phyloP scores from a whole-genome alignment of 1,140 invertebrate genomes.

The Ditylenchus dipsaci region DNA sequence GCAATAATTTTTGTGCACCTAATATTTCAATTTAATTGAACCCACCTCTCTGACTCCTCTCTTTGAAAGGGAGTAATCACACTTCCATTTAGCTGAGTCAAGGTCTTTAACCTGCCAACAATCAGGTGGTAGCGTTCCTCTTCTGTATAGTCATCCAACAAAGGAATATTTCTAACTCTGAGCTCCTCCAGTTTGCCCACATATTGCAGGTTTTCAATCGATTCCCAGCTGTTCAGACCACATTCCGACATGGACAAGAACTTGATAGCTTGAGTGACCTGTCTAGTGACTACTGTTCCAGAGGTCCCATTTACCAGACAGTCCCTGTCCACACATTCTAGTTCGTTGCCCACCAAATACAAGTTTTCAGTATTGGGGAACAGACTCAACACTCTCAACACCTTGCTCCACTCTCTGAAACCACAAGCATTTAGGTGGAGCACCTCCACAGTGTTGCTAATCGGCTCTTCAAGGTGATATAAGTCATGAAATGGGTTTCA shows the following conservation, averaged over 20 bases:
- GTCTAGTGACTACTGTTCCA: not conserved
- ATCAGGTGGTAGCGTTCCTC: slow-evolving; percentile 22
- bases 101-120: slow-evolving; percentile 10
- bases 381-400: slow-evolving; percentile 2
- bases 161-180: slow-evolving; percentile 11
- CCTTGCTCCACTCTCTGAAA: slow-evolving; percentile 14
- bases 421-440: slow-evolving; percentile 22
- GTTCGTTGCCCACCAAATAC: slow-evolving; percentile 6
- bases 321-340: not conserved
- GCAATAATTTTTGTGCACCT: too few relatives aligned
- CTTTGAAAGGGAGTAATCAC: slow-evolving; percentile 13
- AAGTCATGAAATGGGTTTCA: slow-evolving; percentile 17
- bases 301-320: not conserved
- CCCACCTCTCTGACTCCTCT: slow-evolving; percentile 19
- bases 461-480: not conserved
- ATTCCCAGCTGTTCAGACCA: slow-evolving; percentile 8
- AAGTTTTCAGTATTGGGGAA: slow-evolving; percentile 11
- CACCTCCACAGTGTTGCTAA: slow-evolving; percentile 17
- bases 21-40: not conserved
- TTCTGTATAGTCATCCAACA: slow-evolving; percentile 8
- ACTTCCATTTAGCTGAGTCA: slow-evolving; percentile 15
- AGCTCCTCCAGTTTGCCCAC: slow-evolving; percentile 18
- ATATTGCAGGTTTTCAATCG: slow-evolving; percentile 19
- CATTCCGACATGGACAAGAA: slow-evolving; percentile 11
- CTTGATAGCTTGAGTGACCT: not conserved